Conservation (phyloP, 1,140 invertebrate species). For the Bemisia tabaci region DNA sequence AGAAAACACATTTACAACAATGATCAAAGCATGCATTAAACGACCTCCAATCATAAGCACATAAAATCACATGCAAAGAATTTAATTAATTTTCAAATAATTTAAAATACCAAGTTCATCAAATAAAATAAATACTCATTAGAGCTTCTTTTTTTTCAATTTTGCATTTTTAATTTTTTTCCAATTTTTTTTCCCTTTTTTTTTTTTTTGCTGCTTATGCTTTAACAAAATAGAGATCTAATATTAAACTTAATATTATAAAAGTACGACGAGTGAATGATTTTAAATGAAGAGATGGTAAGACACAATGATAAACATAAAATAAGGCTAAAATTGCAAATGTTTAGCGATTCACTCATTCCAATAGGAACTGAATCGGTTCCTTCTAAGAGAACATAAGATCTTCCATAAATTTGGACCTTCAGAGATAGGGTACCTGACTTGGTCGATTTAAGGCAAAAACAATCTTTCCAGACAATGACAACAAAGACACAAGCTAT, state of each 20-base stretch:
- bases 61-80: not conserved
- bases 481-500: not conserved
- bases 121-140: not conserved
- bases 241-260: slow-evolving; percentile 1
- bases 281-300: not conserved
- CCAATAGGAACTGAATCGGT: not conserved
- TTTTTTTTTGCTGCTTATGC: not conserved
- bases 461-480: not conserved
- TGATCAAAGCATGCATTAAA: not conserved
- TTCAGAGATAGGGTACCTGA: not conserved
- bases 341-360: not conserved
- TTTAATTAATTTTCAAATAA: not conserved
- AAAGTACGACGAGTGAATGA: not conserved
- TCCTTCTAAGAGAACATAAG: not conserved
- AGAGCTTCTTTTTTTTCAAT: not conserved
- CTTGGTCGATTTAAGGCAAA: not conserved
- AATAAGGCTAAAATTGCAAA: not conserved
- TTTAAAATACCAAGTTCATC: not conserved
- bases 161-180: slow-evolving; percentile 1
- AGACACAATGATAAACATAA: not conserved
- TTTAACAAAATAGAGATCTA: not conserved
- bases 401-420: not conserved
- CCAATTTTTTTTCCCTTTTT: not conserved
- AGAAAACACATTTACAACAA: not conserved
- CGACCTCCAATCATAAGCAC: not conserved